A percentile compares a stretch with the other conserved stretches of the same genome.
These are phyloP conservation scores for Halcyon badia DNA, from an alignment of 2,797 vertebrate species.

Conservation along the genomic window DNA sequence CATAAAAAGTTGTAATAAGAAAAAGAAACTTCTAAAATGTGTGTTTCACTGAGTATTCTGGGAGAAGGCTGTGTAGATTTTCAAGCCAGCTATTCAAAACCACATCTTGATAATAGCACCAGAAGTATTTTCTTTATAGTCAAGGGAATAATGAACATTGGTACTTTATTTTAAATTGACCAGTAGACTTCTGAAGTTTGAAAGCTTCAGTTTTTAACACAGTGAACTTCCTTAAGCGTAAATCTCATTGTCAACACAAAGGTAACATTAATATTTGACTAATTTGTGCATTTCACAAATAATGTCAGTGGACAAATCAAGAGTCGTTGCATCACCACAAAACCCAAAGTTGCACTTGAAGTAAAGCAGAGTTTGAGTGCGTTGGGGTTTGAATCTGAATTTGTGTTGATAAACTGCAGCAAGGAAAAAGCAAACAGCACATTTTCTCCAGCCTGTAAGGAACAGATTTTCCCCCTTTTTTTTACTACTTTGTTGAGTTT, in stretches of 20 bases:
- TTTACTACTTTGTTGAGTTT: background rate
- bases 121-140: background rate
- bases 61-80: background rate
- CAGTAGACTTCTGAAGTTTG: background rate
- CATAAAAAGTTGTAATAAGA: background rate
- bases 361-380: background rate
- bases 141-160: slow-evolving; percentile 2
- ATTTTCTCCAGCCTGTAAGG: background rate
- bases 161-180: background rate
- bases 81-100: background rate
- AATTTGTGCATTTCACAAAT: background rate
- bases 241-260: slow-evolving; percentile 26
- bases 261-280: background rate
- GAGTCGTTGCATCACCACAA: background rate
- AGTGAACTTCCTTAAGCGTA: background rate
- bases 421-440: background rate
- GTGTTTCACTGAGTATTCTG: background rate
- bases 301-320: background rate
- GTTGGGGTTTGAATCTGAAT: background rate
- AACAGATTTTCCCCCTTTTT: background rate
- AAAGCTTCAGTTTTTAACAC: slow-evolving; percentile 13
- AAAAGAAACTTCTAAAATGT: slow-evolving; percentile 11
- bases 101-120: background rate
- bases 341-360: background rate
- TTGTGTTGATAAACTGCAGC: background rate